Percentiles rank a stretch among this genome's conserved stretches.
These are phyloP conservation scores for Entosphenus tridentatus DNA, from an alignment of 2,113 vertebrate genomes.

Conservation along the genomic window DNA sequence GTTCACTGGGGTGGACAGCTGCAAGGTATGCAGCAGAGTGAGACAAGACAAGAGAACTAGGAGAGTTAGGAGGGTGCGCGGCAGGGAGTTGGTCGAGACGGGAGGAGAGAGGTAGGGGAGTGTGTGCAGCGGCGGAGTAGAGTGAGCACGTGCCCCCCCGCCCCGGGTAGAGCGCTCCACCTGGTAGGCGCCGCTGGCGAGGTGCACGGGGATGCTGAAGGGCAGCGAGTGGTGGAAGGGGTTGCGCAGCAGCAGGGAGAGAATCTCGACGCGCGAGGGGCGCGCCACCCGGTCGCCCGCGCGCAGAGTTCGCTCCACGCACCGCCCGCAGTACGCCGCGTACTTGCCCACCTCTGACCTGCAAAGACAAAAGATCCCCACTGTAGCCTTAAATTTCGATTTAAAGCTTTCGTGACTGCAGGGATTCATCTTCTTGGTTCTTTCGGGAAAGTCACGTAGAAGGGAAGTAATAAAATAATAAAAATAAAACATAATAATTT, in stretches of 20 bases:
- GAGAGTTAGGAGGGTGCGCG: neutral
- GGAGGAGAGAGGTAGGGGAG: neutral
- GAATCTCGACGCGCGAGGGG: slow-evolving; percentile 85
- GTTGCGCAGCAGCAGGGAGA: slow-evolving; percentile 79
- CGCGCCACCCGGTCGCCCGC: slow-evolving; percentile 64
- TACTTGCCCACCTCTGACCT: slow-evolving; percentile 97
- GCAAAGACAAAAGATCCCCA: slow-evolving; percentile 7
- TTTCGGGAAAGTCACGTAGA: no score
- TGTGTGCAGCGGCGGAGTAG: neutral
- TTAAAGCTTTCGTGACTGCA: no score
- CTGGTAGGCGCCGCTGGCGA: slow-evolving; percentile 90
- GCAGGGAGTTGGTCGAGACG: neutral
- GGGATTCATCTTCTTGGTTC: no score
- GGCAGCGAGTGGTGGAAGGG: slow-evolving; percentile 87
- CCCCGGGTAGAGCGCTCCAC: slow-evolving; percentile 20
- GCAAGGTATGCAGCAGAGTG: neutral
- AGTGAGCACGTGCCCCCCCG: neutral
- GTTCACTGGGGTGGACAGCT: no score
- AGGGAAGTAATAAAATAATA: no score
- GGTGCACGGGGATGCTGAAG: slow-evolving; percentile 88
- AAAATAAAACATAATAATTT: no score
- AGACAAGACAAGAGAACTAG: slow-evolving; percentile 9
- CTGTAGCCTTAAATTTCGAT: no score
- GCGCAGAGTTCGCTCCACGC: slow-evolving; percentile 66
- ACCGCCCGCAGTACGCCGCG: slow-evolving; percentile 79